Evolutionary conservation across 2,888 invertebrate genomes (phyloP), one percentile per base, ranked within the genome.

Genomic region (Anticlea derivata): DNA sequence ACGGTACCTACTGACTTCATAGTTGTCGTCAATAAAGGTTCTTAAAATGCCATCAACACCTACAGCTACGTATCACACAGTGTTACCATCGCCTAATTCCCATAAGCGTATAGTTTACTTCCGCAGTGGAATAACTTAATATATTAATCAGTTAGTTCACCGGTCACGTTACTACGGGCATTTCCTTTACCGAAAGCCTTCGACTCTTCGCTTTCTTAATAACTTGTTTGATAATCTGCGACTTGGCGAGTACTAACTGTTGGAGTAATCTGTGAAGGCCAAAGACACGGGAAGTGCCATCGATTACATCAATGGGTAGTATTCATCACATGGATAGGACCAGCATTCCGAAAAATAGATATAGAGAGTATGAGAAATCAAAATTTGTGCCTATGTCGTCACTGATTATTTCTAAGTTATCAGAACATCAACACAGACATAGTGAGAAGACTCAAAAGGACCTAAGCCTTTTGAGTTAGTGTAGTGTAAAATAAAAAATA

Each of bases 111-210:
- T 37, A 62, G 62, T 37, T 61, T 38, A 60, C 70, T 70, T 72
- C 70, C 70, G 61, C 41, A 37, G 30, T 44, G 30, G 44, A 44
- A 50, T 45, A 27, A 46, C 48, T 49, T 45, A 37, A 58, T 61
- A 52, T 39, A 43, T 58, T 5, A 43, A 38, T 60, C 45, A 6
- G 47, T 62, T 75, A 68, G 62, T 64, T 63, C 43, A 50, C 71
- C 33, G 54, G 62, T 72, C 77, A 77, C 77, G 75, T 58, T 35
- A 60, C 49, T 68, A 66, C 61, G 64, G 65, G 61, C 66, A 72
- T 73, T 75, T 75, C 73, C 73, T 66, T 64, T 71, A 69, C 70
- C 72, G 61, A 73, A 68, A 63, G 56, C 54, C n/a, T 24, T n/a
- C 31, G 20, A n/a, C 12, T 6, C 5, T 17, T 27, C 17, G 29